Evolutionary conservation across 1,140 invertebrate species (phyloP).

Genomic region (Cryptotermes secundus): DNA sequence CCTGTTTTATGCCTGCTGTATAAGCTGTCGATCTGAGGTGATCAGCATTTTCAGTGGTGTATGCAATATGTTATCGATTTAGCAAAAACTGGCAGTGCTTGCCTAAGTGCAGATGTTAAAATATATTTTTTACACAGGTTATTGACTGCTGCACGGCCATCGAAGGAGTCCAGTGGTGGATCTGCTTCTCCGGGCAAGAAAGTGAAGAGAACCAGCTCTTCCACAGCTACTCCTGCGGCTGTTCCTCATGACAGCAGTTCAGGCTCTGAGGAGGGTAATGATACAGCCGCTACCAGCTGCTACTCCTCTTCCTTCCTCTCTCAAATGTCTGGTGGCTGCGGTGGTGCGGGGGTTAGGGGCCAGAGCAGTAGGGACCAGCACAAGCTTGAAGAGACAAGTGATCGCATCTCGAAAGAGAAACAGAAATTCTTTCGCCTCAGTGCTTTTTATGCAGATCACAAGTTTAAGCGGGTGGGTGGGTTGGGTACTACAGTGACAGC

Average conservation of each 20-base stretch:
- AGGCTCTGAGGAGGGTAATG: constrained; percentile 58
- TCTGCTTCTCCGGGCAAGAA: constrained; percentile 37
- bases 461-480: constrained; percentile 43
- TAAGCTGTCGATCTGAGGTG: too few species aligned
- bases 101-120: not conserved
- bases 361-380: constrained; percentile 36
- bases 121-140: not conserved
- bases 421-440: constrained; percentile 81
- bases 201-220: not conserved
- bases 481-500: not conserved
- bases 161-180: constrained; percentile 40
- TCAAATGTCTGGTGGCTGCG: constrained; percentile 29
- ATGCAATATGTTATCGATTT: not conserved
- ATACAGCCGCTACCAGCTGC: constrained; percentile 50
- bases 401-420: constrained; percentile 80
- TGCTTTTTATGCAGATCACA: constrained; percentile 62
- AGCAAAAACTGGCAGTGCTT: not conserved
- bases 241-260: constrained; percentile 49
- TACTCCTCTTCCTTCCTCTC: constrained; percentile 45
- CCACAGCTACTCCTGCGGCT: not conserved
- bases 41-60: too few species aligned
- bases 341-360: constrained; percentile 32
- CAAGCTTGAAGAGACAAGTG: constrained; percentile 58
- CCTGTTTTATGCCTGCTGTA: too few species aligned
- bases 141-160: not conserved